A percentile compares a stretch with the other conserved stretches of the same genome.
These are phyloP conservation scores for Leptopilina drosophilae DNA, from an alignment of 2,888 invertebrate genomes.

Conservation along the genomic window DNA sequence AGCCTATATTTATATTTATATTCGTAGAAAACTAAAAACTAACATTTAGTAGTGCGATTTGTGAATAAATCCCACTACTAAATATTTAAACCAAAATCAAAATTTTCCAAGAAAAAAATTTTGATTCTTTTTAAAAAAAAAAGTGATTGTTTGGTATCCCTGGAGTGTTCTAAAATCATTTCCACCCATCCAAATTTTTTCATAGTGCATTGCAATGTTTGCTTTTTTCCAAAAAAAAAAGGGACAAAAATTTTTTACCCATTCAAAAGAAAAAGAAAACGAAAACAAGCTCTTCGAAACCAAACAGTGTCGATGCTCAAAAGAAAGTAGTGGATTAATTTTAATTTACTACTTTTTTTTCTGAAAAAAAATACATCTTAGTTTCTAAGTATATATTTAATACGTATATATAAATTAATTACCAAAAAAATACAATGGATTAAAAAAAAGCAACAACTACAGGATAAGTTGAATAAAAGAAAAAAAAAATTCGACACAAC, in stretches of 20 bases:
- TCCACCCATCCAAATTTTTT: background rate
- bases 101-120: background rate
- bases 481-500: constrained; percentile 1
- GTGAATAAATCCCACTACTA: too few species aligned
- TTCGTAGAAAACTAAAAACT: too few species aligned
- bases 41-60: too few species aligned
- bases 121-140: background rate
- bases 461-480: background rate
- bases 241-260: background rate
- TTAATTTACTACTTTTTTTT: constrained; percentile 33
- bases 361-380: background rate
- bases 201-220: constrained; percentile 5
- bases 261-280: background rate
- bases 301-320: background rate
- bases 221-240: background rate
- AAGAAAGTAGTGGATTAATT: constrained; percentile 25
- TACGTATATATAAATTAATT: too few species aligned
- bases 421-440: constrained; percentile 19
- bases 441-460: constrained; percentile 21
- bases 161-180: background rate
- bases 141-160: constrained; percentile 7
- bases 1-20: too few species aligned
- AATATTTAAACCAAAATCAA: background rate
- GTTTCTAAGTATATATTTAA: background rate
- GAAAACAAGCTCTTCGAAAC: background rate